Evolutionary conservation across 2,888 invertebrate genomes (phyloP).

Genomic region (Hydroisotoma schaefferi): DNA sequence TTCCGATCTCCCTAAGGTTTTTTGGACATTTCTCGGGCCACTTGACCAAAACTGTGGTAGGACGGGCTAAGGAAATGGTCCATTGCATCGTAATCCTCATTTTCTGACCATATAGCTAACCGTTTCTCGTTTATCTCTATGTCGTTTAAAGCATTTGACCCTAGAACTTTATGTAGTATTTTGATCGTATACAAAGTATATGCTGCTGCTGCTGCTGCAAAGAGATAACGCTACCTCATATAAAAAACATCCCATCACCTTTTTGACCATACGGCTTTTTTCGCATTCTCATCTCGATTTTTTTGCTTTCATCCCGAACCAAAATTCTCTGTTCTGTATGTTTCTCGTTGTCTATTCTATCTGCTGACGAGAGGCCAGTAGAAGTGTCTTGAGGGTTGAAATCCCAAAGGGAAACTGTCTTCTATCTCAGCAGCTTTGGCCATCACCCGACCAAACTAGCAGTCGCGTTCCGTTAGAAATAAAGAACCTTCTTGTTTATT

Average conservation of each 20-base stretch:
- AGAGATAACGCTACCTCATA: no score
- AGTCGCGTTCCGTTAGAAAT: no score
- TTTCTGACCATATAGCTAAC: no score
- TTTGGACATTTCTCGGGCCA: neutral
- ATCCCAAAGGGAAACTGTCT: constrained; percentile 6
- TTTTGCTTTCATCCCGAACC: neutral
- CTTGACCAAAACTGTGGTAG: neutral
- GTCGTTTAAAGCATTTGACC: no score
- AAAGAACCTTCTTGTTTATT: neutral
- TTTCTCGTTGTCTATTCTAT: neutral
- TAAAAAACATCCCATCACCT: no score
- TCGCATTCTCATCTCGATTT: neutral
- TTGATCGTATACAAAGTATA: no score
- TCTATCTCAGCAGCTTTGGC: neutral
- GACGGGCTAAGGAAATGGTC: neutral
- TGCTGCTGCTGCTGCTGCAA: no score
- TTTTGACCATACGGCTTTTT: neutral
- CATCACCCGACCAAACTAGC: constrained; percentile 5
- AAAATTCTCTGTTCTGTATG: neutral
- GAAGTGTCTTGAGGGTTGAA: constrained; percentile 12
- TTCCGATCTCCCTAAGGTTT: neutral
- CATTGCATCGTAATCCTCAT: neutral
- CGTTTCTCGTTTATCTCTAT: no score
- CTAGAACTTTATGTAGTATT: neutral
- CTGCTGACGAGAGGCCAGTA: no score